Conservation (phyloP, 2,888 invertebrate genomes). For the Chorisops tibialis region DNA sequence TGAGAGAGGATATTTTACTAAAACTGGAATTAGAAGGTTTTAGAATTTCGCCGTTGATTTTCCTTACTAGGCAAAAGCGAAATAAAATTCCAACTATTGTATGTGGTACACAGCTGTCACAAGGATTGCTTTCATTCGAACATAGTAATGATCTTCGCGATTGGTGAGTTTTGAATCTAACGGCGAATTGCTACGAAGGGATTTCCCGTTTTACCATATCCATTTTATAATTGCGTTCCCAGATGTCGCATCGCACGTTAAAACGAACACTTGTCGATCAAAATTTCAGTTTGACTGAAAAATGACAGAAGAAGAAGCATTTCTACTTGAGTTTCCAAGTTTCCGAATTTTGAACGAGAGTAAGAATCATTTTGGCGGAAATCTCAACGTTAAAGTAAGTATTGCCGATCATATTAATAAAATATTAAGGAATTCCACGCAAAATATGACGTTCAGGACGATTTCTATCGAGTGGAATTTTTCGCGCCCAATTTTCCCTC, state of each 20-base stretch:
- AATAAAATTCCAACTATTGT: too few relatives aligned
- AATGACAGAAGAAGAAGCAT: slow-evolving; percentile 2
- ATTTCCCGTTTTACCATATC: too few relatives aligned
- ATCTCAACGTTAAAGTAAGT: slow-evolving; percentile 3
- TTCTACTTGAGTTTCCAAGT: slow-evolving; percentile 9
- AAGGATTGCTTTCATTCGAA: too few relatives aligned
- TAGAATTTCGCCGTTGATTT: too few relatives aligned
- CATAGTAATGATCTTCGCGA: too few relatives aligned
- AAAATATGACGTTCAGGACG: background rate
- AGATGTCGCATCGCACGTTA: background rate
- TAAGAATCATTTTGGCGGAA: background rate
- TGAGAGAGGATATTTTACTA: too few relatives aligned
- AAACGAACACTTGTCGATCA: background rate
- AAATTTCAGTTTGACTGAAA: too few relatives aligned
- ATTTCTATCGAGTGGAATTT: slow-evolving; percentile 1
- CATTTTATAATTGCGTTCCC: background rate
- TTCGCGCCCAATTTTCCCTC: slow-evolving; percentile 14
- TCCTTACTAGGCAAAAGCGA: too few relatives aligned
- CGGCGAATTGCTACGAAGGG: too few relatives aligned
- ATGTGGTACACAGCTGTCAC: too few relatives aligned
- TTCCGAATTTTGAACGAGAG: background rate
- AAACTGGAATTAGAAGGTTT: too few relatives aligned
- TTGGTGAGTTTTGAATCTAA: too few relatives aligned
- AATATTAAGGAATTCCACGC: background rate
- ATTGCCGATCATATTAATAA: background rate